Evolutionary conservation across 1,140 invertebrate genomes (phyloP), one percentile per base, ranked within the genome.

Genomic region (Ooceraea biroi): DNA sequence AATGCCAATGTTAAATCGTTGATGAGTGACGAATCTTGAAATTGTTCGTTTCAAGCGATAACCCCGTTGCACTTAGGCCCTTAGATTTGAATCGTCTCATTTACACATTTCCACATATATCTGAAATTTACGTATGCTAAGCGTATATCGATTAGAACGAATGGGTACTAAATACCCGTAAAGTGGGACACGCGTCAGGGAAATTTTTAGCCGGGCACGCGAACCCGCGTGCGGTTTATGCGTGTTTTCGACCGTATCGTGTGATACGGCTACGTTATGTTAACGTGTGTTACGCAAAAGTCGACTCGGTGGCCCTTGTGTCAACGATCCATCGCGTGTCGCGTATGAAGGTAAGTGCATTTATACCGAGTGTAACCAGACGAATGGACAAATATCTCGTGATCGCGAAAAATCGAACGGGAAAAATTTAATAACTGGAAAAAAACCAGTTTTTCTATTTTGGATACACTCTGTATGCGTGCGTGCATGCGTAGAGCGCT

Each of bases 311-410:
- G 68, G 68, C n/a, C 36, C 66, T 17, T 25, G 44, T 72, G 58
- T 82, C 66, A 82, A 82, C 55, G 71, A 82, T 82, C 71, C 65
- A 25, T 82, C 78, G 69, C 78, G 78, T 82, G 78, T 36, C 27
- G 27, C n/a, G 5, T 60, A 44, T 72, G 11, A 48, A 74, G 27
- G 41, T 63, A 30, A 19, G 11, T 80, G 48, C 25, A 7, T 50
- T 74, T 74, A 60, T 61, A 65, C 44, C 3, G 46, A 14, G 12
- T 44, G 44, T 61, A 48, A 82, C 10, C 46, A 11, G 22, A 41
- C n/a, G 46, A 14, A 44, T 17, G 22, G 22, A 30, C n/a, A 14
- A 71, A 4, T 25, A 25, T 4, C 5, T 60, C 14, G 48, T n/a
- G n/a, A n/a, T n/a, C n/a, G n/a, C n/a, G n/a, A n/a, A 27, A 22